Base-by-base conservation (phyloP, 2,797 vertebrate species). In the Cyclura pinguis region DNA sequence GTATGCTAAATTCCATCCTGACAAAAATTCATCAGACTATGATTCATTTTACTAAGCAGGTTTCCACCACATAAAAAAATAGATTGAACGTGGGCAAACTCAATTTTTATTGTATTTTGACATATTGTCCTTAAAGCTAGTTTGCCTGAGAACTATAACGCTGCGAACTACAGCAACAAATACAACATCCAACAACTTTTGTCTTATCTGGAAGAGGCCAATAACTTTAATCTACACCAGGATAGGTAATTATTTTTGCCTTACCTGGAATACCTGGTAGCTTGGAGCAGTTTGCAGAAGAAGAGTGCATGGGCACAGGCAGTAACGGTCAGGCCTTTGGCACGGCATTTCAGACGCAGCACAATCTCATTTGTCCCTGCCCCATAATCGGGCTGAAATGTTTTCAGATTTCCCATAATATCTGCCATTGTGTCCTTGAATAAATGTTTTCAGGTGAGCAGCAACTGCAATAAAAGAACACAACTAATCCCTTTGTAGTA, bases 301-400 rank as follows among this genome's bases (percentile, higher is more conserved):
- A 98, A 98, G 67, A 93, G 38, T 9, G 97, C 97, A 32, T 98
- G 97, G 78, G 97, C 97, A 87, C 98, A 98, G 6, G 93, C 96
- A 16, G 96, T 94, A 13, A 96, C 88, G 16, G 92, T 92, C 90
- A 98, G 92, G 10, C 93, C 96, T 27, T 95, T 94, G 24, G 90
- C 90, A 81, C 95, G 96, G 7, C 92, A 92, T 85, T 94, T 96
- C 47, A 98, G 93, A 84, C 90, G 88, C 20, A 95, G 42, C 3
- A 96, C 59, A 29, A 90, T 57, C 47, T 98, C 97, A 0, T 96
- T 89, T 2, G 96, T 94, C 6, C 87, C 90, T n/a, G 97, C 76
- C 27, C 95, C 97, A 35, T 32, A 13, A 16, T 97, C 97, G 90
- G 97, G 97, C 50, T 94, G 93, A 14, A 98, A 93, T 73, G 96